phyloP scores from a whole-genome alignment of 2,113 vertebrate species.

The Columba livia region DNA sequence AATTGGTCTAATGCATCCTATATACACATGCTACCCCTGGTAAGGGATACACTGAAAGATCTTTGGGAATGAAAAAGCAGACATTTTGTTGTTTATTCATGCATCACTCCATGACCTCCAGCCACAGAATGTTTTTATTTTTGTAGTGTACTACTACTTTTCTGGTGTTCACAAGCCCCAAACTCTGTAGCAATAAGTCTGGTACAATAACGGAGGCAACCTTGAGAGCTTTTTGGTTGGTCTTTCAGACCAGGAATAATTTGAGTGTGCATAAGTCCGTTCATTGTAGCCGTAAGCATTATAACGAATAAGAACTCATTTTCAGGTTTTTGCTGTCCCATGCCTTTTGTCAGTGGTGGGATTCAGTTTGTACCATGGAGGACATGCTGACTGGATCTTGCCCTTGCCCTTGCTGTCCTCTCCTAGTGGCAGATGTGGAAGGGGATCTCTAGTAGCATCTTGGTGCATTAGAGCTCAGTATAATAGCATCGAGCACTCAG shows the following conservation, averaged over 20 bases:
- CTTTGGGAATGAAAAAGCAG: not conserved
- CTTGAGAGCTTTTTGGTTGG: not conserved
- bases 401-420: not conserved
- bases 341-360: not conserved
- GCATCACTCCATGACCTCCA: not conserved
- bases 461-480: rapidly evolving
- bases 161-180: not conserved
- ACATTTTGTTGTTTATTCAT: not conserved
- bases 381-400: not conserved
- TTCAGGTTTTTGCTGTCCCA: rapidly evolving
- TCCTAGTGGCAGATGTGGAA: not conserved
- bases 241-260: not conserved
- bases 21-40: not conserved
- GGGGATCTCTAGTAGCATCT: not conserved
- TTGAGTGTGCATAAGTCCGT: not conserved
- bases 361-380: not conserved
- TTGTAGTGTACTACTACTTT: not conserved
- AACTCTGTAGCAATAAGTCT: not conserved
- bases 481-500: not conserved
- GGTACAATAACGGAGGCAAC: not conserved
- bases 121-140: not conserved
- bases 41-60: not conserved
- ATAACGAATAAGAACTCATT: not conserved
- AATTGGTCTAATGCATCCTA: not conserved
- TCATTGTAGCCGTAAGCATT: not conserved